Conservation (phyloP, 2,797 vertebrate genomes). For the Poecilia wingei region DNA sequence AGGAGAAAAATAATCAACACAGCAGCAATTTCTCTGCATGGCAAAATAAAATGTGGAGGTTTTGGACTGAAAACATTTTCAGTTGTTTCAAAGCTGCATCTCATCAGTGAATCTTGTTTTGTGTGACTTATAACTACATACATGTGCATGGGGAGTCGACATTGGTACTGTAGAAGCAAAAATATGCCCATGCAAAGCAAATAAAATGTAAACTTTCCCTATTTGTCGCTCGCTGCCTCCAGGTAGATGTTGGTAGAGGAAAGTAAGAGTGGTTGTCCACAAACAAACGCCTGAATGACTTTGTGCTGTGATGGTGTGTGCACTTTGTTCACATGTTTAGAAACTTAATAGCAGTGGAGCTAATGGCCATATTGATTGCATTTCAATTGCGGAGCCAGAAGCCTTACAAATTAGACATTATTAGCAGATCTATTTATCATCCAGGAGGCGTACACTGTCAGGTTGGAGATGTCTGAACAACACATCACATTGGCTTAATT, state of each 20-base stretch:
- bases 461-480: conserved; percentile 44
- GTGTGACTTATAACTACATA: neutral
- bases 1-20: neutral
- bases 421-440: conserved; percentile 69
- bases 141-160: neutral
- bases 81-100: neutral
- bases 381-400: conserved; percentile 58
- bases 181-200: neutral
- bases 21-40: neutral
- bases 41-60: neutral
- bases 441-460: conserved; percentile 26
- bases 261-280: conserved; percentile 46
- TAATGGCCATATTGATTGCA: conserved; percentile 74
- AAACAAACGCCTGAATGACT: conserved; percentile 61
- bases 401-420: conserved; percentile 70
- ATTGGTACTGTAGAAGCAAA: neutral
- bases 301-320: conserved; percentile 58
- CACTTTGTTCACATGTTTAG: conserved; percentile 61
- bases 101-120: neutral
- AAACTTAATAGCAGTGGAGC: conserved; percentile 58
- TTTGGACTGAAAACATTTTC: neutral
- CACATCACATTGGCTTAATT: conserved; percentile 36
- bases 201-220: neutral
- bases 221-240: conserved; percentile 10
- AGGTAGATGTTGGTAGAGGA: conserved; percentile 21